These are phyloP conservation scores for Pseudorhiza aurosa DNA, from an alignment of 30 jellyfish, hydroid and myxozoan genomes.

Conservation along the genomic window DNA sequence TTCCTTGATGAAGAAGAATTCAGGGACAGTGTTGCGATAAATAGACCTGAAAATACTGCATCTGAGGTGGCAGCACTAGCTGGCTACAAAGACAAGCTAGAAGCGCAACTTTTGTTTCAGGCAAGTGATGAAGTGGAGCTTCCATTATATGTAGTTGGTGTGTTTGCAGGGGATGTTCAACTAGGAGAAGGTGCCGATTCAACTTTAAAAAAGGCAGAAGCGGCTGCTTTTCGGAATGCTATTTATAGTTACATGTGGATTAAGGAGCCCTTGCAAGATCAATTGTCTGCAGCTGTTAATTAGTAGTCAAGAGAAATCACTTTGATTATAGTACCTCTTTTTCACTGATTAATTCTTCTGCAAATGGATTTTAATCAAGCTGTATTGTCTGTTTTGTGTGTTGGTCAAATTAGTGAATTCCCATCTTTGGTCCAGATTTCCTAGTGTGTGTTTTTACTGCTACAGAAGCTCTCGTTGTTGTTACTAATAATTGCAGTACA, in stretches of 20 bases:
- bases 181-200: constrained; percentile 67
- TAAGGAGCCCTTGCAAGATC: constrained; percentile 4
- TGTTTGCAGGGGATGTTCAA: constrained; percentile 48
- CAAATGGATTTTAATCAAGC: no score
- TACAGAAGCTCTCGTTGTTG: no score
- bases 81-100: constrained; percentile 27
- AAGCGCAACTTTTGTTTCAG: constrained; percentile 37
- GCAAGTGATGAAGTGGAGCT: constrained; percentile 40
- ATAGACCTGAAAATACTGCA: constrained; percentile 46
- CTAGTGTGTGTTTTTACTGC: no score
- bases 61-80: constrained; percentile 52
- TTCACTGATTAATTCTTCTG: no score
- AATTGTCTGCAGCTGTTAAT: neutral
- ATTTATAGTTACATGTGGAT: constrained; percentile 57
- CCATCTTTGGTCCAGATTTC: no score
- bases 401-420: no score
- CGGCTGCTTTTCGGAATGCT: constrained; percentile 53
- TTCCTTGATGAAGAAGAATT: constrained; percentile 65
- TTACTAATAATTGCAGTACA: no score
- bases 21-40: constrained; percentile 50
- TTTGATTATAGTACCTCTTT: no score
- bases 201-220: constrained; percentile 46
- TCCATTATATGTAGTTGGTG: constrained; percentile 73
- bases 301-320: no score
- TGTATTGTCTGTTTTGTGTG: no score